phyloP scores from a whole-genome alignment of 2,113 vertebrate species.

The Platichthys flesus region DNA sequence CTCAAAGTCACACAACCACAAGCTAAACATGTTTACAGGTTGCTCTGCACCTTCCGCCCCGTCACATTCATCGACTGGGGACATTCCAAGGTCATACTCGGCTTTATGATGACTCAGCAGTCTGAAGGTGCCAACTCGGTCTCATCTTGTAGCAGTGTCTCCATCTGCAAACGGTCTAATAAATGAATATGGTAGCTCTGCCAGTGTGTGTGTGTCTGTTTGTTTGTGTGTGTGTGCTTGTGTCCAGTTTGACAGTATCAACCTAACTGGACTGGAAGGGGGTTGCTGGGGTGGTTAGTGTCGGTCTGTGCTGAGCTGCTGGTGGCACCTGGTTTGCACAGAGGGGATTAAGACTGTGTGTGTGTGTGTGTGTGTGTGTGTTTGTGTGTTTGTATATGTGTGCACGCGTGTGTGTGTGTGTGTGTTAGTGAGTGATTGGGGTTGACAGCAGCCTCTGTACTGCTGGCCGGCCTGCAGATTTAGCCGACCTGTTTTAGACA shows the following conservation, averaged over 20 bases:
- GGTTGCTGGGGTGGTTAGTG: constrained; percentile 17
- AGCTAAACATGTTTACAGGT: too few relatives aligned
- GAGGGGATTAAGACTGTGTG: constrained; percentile 51
- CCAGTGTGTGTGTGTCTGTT: neutral
- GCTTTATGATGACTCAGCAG: constrained; percentile 33
- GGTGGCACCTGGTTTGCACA: constrained; percentile 67
- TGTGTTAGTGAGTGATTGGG: constrained; percentile 79
- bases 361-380: constrained; percentile 36
- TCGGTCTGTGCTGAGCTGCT: constrained; percentile 48
- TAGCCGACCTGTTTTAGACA: constrained; percentile 84
- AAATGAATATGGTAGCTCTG: constrained; percentile 2
- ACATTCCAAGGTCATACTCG: constrained; percentile 17
- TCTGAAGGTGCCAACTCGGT: neutral
- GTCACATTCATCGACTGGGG: neutral
- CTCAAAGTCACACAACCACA: too few relatives aligned
- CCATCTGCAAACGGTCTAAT: neutral
- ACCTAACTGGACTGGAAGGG: constrained; percentile 8
- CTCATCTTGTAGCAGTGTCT: neutral
- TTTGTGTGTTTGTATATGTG: constrained; percentile 14
- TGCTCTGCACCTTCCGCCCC: neutral
- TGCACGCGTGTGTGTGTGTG: constrained; percentile 21
- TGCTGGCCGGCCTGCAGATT: constrained; percentile 84
- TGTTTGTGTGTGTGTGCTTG: constrained; percentile 7
- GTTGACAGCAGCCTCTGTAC: constrained; percentile 83
- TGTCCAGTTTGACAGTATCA: neutral